Evolutionary conservation across 2,797 vertebrate genomes (phyloP).

Genomic region (Microctenopoma steveboyesi): DNA sequence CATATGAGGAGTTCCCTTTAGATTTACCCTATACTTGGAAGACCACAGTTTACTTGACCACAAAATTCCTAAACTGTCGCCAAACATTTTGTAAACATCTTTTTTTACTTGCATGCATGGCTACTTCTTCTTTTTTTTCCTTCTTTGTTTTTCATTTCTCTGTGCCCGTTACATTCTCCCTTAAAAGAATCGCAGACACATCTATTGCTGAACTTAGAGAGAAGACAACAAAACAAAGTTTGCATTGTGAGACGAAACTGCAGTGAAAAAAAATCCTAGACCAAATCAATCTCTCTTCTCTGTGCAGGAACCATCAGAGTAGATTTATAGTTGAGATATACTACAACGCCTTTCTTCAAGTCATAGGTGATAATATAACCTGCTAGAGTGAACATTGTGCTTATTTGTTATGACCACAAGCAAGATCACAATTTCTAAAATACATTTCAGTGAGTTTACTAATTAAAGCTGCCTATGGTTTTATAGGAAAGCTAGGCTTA

Average conservation of each 20-base stretch:
- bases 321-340: background rate
- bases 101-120: background rate
- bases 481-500: too few species aligned
- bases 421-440: too few species aligned
- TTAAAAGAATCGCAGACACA: background rate
- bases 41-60: constrained; percentile 7
- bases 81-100: constrained; percentile 47
- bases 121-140: background rate
- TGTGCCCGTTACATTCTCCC: background rate
- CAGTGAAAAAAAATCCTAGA: background rate
- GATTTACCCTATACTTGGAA: constrained; percentile 52
- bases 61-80: constrained; percentile 49
- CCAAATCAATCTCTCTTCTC: background rate
- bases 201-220: constrained; percentile 22
- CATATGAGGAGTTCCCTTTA: constrained; percentile 40
- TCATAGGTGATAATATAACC: background rate
- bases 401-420: too few species aligned
- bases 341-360: background rate
- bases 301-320: background rate
- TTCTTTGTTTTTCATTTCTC: background rate
- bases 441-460: too few species aligned
- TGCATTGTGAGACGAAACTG: background rate
- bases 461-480: too few species aligned
- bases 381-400: too few species aligned
- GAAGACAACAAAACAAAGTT: constrained; percentile 2